phyloP scores from a whole-genome alignment of 2,888 invertebrate genomes.

The Formica aserva region DNA sequence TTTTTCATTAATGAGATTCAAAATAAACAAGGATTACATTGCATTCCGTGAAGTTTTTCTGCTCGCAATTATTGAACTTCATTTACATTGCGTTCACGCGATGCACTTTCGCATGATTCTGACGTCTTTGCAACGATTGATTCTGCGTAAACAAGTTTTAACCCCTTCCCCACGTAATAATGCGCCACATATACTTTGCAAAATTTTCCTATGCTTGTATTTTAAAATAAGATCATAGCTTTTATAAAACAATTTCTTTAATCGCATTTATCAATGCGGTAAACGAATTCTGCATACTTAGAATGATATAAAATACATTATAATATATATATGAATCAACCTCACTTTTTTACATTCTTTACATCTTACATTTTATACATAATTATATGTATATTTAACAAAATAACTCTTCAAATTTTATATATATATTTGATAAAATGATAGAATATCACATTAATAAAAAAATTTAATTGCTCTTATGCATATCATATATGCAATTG shows the following conservation, averaged over 20 bases:
- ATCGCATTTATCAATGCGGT: background rate
- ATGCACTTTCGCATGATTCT: slow-evolving; percentile 42
- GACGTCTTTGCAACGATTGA: slow-evolving; percentile 35
- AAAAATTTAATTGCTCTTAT: slow-evolving; percentile 1
- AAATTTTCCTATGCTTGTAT: background rate
- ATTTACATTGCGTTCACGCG: slow-evolving; percentile 15
- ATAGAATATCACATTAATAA: background rate
- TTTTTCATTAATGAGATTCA: background rate
- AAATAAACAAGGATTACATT: background rate
- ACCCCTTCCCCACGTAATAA: background rate
- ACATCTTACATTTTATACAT: background rate
- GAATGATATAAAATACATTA: background rate
- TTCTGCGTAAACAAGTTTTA: slow-evolving; percentile 59
- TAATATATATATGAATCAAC: background rate
- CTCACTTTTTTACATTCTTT: background rate
- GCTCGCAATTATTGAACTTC: slow-evolving; percentile 17
- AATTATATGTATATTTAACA: background rate
- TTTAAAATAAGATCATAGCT: background rate
- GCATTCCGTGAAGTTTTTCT: background rate
- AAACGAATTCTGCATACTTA: background rate
- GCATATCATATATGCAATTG: background rate
- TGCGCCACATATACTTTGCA: background rate
- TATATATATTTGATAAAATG: background rate
- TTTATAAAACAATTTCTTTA: background rate
- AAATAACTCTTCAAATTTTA: background rate